Evolutionary conservation across 1,140 invertebrate genomes (phyloP).

Genomic region (Uloborus diversus): DNA sequence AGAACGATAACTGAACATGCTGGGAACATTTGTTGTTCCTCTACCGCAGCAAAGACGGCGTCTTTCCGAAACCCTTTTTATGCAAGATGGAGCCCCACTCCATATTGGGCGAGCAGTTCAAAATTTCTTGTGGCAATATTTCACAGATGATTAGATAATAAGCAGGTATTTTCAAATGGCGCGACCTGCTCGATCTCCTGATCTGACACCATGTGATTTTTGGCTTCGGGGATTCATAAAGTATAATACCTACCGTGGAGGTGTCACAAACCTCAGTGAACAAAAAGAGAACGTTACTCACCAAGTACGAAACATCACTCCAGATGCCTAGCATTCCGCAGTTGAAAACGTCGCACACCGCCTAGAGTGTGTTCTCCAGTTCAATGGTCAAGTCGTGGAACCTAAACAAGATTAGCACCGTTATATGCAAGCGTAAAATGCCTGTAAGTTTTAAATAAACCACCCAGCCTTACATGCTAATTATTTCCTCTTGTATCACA

Average conservation of each 20-base stretch:
- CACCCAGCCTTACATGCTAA: background rate
- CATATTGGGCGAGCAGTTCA: background rate
- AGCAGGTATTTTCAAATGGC: background rate
- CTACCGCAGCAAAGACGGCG: background rate
- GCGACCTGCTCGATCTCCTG: background rate
- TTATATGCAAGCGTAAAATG: no score
- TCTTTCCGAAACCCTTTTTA: background rate
- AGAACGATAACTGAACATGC: background rate
- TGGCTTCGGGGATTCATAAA: background rate
- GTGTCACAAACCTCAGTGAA: background rate
- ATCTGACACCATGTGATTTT: background rate
- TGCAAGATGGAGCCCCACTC: background rate
- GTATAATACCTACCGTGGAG: background rate
- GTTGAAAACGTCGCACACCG: background rate
- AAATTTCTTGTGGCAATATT: background rate
- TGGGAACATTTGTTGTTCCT: no score
- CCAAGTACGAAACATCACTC: no score
- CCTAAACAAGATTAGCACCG: no score
- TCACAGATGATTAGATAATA: background rate
- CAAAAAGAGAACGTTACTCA: no score
- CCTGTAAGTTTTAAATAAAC: background rate
- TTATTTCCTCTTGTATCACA: background rate
- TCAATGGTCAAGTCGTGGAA: no score
- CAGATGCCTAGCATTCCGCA: no score
- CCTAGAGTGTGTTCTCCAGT: background rate